A percentile compares a stretch with the other conserved stretches of the same genome.
Evolutionary conservation across 2,113 vertebrate species (phyloP).

Genomic region (Callithrix jacchus): DNA sequence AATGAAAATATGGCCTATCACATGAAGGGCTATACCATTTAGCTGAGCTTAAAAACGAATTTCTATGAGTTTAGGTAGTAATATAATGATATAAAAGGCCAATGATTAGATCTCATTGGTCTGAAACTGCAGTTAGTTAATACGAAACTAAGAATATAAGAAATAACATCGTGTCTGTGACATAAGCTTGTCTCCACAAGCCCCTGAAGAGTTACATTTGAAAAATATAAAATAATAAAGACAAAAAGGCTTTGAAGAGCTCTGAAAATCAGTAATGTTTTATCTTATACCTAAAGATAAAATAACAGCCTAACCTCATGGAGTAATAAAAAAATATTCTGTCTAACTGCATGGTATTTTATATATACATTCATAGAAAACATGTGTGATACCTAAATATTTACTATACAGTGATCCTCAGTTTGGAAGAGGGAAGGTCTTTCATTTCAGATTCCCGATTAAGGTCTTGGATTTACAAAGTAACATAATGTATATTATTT

Average conservation of each 20-base stretch:
- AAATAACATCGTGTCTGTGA: not conserved
- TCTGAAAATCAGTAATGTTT: not conserved
- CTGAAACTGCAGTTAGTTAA: not conserved
- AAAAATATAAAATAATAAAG: not conserved
- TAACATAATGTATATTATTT: not conserved
- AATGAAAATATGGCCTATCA: not conserved
- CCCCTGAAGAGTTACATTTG: not conserved
- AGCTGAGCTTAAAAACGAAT: not conserved
- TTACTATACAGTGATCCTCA: not conserved
- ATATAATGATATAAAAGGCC: not conserved
- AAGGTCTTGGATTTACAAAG: not conserved
- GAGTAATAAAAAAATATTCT: not conserved
- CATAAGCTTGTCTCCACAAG: not conserved
- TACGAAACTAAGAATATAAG: not conserved
- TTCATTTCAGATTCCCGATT: not conserved
- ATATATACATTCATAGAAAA: not conserved
- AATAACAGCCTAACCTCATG: not conserved
- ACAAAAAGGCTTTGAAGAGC: not conserved
- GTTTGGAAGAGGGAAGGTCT: not conserved
- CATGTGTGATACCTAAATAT: not conserved
- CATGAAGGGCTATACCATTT: not conserved
- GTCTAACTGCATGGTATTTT: not conserved
- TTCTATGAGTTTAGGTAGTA: not conserved
- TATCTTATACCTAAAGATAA: not conserved
- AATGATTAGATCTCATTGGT: not conserved